phyloP scores from a whole-genome alignment of 1,140 invertebrate genomes.

The Psix sp. region DNA sequence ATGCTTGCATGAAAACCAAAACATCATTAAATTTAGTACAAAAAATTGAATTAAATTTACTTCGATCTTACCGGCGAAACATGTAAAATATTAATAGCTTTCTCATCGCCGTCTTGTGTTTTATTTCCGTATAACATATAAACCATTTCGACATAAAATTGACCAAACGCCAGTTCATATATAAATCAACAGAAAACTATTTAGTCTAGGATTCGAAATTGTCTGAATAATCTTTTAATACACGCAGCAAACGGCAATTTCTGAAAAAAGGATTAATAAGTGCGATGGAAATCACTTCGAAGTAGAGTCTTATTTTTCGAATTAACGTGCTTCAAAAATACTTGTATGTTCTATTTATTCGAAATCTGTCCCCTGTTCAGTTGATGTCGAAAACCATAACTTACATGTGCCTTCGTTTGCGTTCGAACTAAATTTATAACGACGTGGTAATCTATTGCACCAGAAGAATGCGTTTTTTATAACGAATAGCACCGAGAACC shows the following conservation, averaged over 20 bases:
- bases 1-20: no score
- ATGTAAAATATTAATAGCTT: conserved; percentile 40
- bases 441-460: conserved; percentile 25
- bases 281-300: conserved; percentile 8
- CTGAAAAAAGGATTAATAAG: conserved; percentile 18
- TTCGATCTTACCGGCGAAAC: no score
- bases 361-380: conserved; percentile 42
- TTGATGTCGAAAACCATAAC: conserved; percentile 29
- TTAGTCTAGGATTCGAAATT: conserved; percentile 38
- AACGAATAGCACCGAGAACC: conserved; percentile 27
- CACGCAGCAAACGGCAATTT: background rate
- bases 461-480: conserved; percentile 26
- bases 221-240: conserved; percentile 39
- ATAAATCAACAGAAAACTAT: conserved; percentile 54
- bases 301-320: conserved; percentile 6
- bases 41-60: no score
- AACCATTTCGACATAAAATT: conserved; percentile 52
- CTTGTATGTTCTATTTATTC: conserved; percentile 14
- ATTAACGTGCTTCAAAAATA: conserved; percentile 16
- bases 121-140: conserved; percentile 39
- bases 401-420: conserved; percentile 20
- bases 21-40: no score
- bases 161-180: conserved; percentile 51
- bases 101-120: conserved; percentile 27
- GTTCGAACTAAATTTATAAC: conserved; percentile 33